Evolutionary conservation across 2,113 vertebrate species (phyloP), one percentile per base, ranked within the genome.

Genomic region (Prietella phreatophila): DNA sequence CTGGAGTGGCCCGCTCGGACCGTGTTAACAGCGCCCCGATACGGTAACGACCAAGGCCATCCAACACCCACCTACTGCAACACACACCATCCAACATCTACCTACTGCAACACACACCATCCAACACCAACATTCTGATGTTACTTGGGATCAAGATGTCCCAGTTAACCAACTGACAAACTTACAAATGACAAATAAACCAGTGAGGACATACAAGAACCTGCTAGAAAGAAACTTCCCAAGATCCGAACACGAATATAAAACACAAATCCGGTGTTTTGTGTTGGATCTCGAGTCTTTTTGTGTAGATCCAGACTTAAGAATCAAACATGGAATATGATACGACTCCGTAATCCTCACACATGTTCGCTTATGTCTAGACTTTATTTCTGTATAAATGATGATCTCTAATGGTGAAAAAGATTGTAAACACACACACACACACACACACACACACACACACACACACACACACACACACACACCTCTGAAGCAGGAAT

Each of bases 401-500:
- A 60, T 61, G 67, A 30, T 33, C 33, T 60, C 19, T 82, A 39
- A 60, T 82, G 8, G 3, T 22, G 33, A 60, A 82, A 82, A 61
- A 82, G 14, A 80, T 53, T 55, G 19, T 19, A 14, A 33, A 36
- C 67, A 33, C 60, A 61, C 22, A 60, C 3, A 17, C 67, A 33
- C 65, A 5, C 65, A 33, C 39, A 22, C 30, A 76, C 17, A n/a
- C n/a, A n/a, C n/a, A n/a, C n/a, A n/a, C n/a, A n/a, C n/a, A n/a
- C n/a, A n/a, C n/a, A n/a, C n/a, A n/a, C n/a, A n/a, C n/a, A n/a
- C n/a, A n/a, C n/a, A 69, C 39, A 36, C 81, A 83, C 73, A 86
- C 76, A 88, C 86, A 91, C 61, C 82, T 78, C 86, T 88, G 88
- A 87, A 89, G 87, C 87, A 94, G 92, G 93, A 95, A 95, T 94